Evolutionary conservation across 2,888 invertebrate species (phyloP), one percentile per base, ranked within the genome.

Genomic region (Trisateles emortualis): DNA sequence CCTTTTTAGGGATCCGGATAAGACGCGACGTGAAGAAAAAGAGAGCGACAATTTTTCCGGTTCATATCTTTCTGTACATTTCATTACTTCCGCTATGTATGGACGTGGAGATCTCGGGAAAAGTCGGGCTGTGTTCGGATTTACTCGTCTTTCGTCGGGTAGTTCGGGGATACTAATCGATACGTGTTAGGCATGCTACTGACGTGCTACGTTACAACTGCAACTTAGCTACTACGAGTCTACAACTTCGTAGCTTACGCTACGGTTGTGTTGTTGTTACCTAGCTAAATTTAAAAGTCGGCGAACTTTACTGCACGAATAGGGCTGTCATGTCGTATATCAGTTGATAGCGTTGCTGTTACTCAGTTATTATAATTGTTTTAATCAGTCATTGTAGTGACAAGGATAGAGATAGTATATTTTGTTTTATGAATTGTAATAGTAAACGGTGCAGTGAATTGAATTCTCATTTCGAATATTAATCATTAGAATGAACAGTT

Each of bases 21-120:
- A 84, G 82, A 84, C 78, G 81, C 78, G 83, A 84, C 83, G 84
- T 78, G 83, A 86, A 86, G 87, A 87, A 90, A 89, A 89, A 87
- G 87, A 88, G 83, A 84, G 84, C 88, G 90, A 87, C 88, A 86
- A 87, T 91, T 92, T 91, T 90, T 92, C 89, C 91, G 90, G 89
- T 90, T 91, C 91, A 91, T 90, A 91, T 90, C 86, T 86, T 86
- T 89, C 84, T 86, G 85, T 90, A 91, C 90, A 90, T 91, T 92
- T 90, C 91, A 90, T 92, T 92, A 89, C 89, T 90, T 91, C 91
- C 91, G 90, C 87, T 85, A 84, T 84, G 86, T 86, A 83, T 88
- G 90, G 84, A 87, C 83, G 81, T 68, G 33, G 33, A 67, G 76
- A 60, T 62, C 60, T 85, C 82, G 83, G 74, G 58, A n/a, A 53